Evolutionary conservation across 1,140 invertebrate genomes (phyloP), one percentile per base, ranked within the genome.

Genomic region (Cryptotermes secundus): DNA sequence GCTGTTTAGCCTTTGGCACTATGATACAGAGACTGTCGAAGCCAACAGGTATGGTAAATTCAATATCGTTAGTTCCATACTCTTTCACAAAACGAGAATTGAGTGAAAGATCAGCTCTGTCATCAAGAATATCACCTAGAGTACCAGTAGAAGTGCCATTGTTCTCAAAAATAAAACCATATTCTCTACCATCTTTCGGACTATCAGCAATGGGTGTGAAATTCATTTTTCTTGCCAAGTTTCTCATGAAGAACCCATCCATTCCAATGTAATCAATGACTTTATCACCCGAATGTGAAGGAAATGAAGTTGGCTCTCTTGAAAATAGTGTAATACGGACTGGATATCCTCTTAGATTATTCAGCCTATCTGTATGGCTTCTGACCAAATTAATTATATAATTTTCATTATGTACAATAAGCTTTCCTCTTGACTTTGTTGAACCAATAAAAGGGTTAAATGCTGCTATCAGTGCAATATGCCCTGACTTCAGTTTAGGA

Each of bases 1-100:
- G 88, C 42, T 86, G 87, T 12, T 81, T 24, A 19, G 90, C 87
- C 86, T 90, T 89, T 0, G 90, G 90, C 2, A 89, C 89, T 9
- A 90, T 84, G 12, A 91, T 85, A 86, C 90, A 91, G 24, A 91
- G 82, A 36, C 86, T 84, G 86, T 91, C 90, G 42, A 87, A 88
- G n/a, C 85, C 87, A 12, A 89, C 85, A 0, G 88, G 88, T 14
- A 82, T 79, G 14, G 89, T 88, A 81, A 88, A 90, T 31, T 89
- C 88, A 10, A 90, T 85, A 14, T 86, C 83, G 34, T 86, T 82
- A 0, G 85, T 87, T 0, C 86, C 86, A 83, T 90, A 91, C 22
- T 86, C 86, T 42, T 89, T 88, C 35, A 90, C 84, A 85, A 90
- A 91, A 80, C 88, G 87, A 16, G 88, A 86, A 79, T 89, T 91